Base-by-base conservation (phyloP, 2,888 invertebrate genomes). In the Sinohyriopsis cumingii region DNA sequence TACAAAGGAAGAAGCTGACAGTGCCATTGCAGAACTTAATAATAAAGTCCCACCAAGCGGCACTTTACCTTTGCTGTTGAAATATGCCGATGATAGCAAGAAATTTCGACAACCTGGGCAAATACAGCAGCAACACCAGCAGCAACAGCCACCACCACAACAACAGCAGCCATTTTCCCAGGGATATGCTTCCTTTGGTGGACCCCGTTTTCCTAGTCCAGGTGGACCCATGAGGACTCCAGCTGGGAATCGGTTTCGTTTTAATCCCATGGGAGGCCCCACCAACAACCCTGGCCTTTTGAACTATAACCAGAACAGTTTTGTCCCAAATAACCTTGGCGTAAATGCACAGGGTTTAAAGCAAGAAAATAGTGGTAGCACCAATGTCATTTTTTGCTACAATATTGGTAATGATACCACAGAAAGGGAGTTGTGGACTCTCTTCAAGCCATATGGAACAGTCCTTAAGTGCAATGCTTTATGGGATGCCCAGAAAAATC, bases 1-100 rank as follows among this genome's bases (percentile, higher is more conserved):
- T 84, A 95, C 95, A 86, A 93, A 95, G 69, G 95, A 95, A 87
- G 95, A 97, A 90, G 97, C 97, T 25, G 95, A 96, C 87, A 94
- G 95, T 82, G 97, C 97, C 72, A 96, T 97, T 86, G 93, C 94
- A 63, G 94, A 94, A 76, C 91, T 97, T 80, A 95, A 96, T 90
- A 89, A 90, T 20, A 95, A 95, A 80, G 94, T 94, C 76, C 94
- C 95, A 90, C 94, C 95, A 66, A 96, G 95, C 78, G 94, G 95
- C 73, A 93, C 94, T 75, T 94, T 95, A 88, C 95, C 96, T 28
- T 92, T 98, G 61, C 93, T 94, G 79, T 95, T 97, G 33, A 94
- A 94, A 92, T 94, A 94, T 82, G 96, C 96, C 0, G 95, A 95
- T 86, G 95, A 96, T 88, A 95, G 95, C 69, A 85, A 85, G 66